Evolutionary conservation across 2,888 invertebrate species (phyloP).

Genomic region (Diarsia mendica): DNA sequence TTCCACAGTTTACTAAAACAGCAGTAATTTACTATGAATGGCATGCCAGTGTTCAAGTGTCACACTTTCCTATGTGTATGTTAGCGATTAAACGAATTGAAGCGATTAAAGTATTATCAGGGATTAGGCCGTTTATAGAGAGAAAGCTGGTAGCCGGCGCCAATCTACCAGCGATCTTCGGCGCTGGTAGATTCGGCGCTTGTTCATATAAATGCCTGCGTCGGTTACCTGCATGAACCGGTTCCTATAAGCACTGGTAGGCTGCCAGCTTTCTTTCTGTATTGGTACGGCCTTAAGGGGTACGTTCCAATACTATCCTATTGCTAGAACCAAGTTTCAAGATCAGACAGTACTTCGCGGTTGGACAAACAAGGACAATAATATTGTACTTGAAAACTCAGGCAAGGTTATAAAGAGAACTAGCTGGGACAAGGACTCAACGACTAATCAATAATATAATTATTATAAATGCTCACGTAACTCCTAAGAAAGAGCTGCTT

Average conservation of each 20-base stretch:
- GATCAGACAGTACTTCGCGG: background rate
- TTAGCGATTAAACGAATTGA: background rate
- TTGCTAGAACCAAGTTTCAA: background rate
- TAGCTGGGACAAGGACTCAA: conserved; percentile 1
- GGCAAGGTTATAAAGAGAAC: conserved; percentile 20
- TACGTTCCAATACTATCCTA: background rate
- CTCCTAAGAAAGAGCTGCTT: background rate
- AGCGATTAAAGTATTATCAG: conserved; percentile 27
- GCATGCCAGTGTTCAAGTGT: background rate
- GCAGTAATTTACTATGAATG: no score
- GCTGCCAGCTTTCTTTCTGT: no score
- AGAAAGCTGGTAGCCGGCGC: no score
- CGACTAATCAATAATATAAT: background rate
- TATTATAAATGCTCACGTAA: no score
- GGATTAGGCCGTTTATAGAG: no score
- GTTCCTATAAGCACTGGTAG: no score
- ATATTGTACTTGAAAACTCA: conserved; percentile 29
- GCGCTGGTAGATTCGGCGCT: no score
- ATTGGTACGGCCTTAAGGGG: no score
- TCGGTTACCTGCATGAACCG: no score
- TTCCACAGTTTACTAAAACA: background rate
- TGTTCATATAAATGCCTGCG: no score
- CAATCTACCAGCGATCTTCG: no score
- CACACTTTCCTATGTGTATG: background rate
- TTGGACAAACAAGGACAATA: conserved; percentile 9